phyloP scores from a whole-genome alignment of 2,888 invertebrate genomes.

The Cosmia trapezina region DNA sequence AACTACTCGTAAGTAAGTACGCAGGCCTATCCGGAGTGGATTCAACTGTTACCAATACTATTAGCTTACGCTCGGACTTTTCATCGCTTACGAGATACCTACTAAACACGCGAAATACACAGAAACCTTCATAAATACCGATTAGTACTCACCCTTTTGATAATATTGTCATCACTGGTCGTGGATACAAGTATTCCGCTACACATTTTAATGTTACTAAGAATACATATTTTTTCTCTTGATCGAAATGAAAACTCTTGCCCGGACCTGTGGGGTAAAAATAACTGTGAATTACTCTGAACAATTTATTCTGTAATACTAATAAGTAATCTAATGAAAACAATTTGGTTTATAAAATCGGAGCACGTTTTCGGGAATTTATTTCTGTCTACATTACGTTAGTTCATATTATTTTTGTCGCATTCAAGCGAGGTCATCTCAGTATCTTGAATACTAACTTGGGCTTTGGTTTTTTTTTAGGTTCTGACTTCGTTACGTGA shows the following conservation, averaged over 20 bases:
- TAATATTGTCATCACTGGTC: slow-evolving; percentile 89
- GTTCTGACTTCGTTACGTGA: not conserved
- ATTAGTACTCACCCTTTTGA: slow-evolving; percentile 79
- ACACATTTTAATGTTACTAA: slow-evolving; percentile 90
- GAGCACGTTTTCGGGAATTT: slow-evolving; percentile 38
- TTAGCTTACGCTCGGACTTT: slow-evolving; percentile 17
- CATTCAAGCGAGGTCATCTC: slow-evolving; percentile 11
- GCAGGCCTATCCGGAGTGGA: not conserved
- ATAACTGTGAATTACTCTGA: slow-evolving; percentile 25
- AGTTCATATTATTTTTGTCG: slow-evolving; percentile 26
- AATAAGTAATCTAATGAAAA: slow-evolving; percentile 26
- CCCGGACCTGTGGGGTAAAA: slow-evolving; percentile 86
- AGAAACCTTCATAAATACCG: slow-evolving; percentile 4
- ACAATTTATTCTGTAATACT: slow-evolving; percentile 15
- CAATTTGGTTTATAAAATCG: slow-evolving; percentile 27
- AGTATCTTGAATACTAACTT: slow-evolving; percentile 21
- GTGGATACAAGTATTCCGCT: slow-evolving; percentile 91
- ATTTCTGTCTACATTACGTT: slow-evolving; percentile 22
- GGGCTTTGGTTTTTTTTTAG: slow-evolving; percentile 3
- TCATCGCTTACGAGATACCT: not conserved
- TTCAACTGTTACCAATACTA: slow-evolving; percentile 36
- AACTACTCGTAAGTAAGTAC: slow-evolving; percentile 6
- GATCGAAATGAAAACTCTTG: slow-evolving; percentile 88
- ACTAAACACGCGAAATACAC: not conserved
- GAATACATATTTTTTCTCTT: slow-evolving; percentile 89